Evolutionary conservation across 1,140 invertebrate species (phyloP).

Genomic region (Kradibia gibbosae): DNA sequence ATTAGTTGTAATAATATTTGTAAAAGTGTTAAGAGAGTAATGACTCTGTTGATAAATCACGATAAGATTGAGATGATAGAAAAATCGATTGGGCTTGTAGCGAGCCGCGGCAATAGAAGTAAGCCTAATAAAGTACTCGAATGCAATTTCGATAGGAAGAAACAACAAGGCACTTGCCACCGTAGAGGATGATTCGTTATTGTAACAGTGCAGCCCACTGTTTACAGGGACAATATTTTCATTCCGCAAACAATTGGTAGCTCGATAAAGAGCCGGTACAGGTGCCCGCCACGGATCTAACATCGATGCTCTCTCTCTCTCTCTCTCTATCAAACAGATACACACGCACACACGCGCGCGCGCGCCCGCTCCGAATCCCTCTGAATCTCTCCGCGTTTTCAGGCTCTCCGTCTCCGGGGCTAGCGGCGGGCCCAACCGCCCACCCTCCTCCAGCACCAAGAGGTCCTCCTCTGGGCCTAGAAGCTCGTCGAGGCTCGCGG

Average conservation of each 20-base stretch:
- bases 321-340: no score
- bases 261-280: constrained; percentile 68
- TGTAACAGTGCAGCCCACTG: constrained; percentile 65
- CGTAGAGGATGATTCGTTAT: constrained; percentile 60
- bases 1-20: constrained; percentile 48
- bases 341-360: no score
- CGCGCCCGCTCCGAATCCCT: constrained; percentile 58
- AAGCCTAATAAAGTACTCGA: constrained; percentile 48
- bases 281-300: constrained; percentile 63
- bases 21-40: constrained; percentile 35
- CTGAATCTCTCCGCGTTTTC: constrained; percentile 58
- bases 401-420: neutral
- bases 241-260: constrained; percentile 71
- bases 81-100: constrained; percentile 24
- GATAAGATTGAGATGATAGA: constrained; percentile 41
- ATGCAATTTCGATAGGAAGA: constrained; percentile 51
- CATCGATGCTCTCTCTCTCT: constrained; percentile 65
- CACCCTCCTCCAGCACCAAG: neutral
- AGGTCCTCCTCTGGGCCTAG: neutral
- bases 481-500: neutral
- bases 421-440: no score
- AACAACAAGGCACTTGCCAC: constrained; percentile 45
- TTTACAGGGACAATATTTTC: constrained; percentile 73
- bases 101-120: neutral
- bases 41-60: constrained; percentile 32